phyloP scores from a whole-genome alignment of 2,113 vertebrate species.

The Lamprotornis superbus region DNA sequence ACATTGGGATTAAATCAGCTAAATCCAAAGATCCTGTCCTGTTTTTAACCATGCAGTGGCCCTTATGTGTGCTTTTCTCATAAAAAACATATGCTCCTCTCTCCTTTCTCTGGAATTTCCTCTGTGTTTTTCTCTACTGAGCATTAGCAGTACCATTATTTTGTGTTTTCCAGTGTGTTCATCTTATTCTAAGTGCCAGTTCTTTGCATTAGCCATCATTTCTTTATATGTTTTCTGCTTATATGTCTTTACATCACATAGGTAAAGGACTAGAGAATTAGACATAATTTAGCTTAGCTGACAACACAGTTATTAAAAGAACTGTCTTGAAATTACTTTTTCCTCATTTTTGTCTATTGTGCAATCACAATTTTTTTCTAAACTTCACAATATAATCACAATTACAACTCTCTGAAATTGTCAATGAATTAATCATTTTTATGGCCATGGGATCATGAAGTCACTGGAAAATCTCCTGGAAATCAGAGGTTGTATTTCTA shows the following conservation, averaged over 20 bases:
- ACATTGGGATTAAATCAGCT: neutral
- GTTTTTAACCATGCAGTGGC: neutral
- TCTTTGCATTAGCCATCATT: neutral
- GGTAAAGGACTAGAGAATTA: neutral
- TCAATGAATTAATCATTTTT: neutral
- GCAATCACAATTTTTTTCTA: neutral
- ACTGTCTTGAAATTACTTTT: neutral
- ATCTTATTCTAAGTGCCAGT: neutral
- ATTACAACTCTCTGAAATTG: neutral
- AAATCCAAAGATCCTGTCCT: conserved; percentile 17
- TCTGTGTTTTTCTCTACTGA: neutral
- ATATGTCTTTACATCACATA: neutral
- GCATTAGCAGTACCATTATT: neutral
- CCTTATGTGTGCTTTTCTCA: neutral
- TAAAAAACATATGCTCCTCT: neutral
- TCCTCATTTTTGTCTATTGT: neutral
- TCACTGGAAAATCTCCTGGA: neutral
- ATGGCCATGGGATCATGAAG: neutral
- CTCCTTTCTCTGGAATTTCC: neutral
- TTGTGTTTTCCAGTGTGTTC: neutral
- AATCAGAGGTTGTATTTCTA: neutral
- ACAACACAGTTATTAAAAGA: neutral
- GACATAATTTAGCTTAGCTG: neutral
- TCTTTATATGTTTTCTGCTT: neutral
- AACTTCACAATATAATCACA: neutral